Evolutionary conservation across 1,140 invertebrate genomes (phyloP), one percentile per base, ranked within the genome.

Genomic region (Atta texana): DNA sequence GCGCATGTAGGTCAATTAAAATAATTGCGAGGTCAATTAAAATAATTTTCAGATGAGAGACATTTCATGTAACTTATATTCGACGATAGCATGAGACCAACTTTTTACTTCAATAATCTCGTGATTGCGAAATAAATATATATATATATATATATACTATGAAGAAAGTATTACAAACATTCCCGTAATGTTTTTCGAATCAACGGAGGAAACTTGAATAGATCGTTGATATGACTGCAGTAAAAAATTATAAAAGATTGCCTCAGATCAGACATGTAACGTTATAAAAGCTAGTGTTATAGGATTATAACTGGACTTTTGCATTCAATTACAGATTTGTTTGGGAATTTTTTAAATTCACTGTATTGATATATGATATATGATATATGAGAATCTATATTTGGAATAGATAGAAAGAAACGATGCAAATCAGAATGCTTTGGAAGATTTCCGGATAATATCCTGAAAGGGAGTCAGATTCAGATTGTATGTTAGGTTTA

Each of bases 21-120:
- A 34, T 80, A 86, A 82, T 82, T 71, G 39, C 53, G 10, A 18
- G 5, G 3, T 63, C 51, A 6, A 80, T 71, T 81, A 86, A 80
- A 86, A 34, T 80, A 86, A 82, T 82, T 80, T 78, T 68, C 3
- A 51, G 31, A 84, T 59, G n/a, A 81, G n/a, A 81, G n/a, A 12
- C 34, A 63, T 77, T 85, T 68, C 16, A 39, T 39, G 53, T 63
- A 81, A 86, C 16, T 12, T n/a, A 71, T 44, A 71, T 64, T 28
- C 21, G 28, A 5, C 28, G 34, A 16, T 21, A 39, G 16, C 51
- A 51, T 55, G 18, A 82, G 3, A 66, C n/a, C 6, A 77, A 85
- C 12, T 81, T 86, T 86, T 69, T 61, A 57, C 16, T 16, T 64
- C 1, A 21, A 14, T 68, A 78, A 85, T 64, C 31, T 63, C 16